phyloP scores from a whole-genome alignment of 2,888 invertebrate genomes.

The Sarcophaga carnaria region DNA sequence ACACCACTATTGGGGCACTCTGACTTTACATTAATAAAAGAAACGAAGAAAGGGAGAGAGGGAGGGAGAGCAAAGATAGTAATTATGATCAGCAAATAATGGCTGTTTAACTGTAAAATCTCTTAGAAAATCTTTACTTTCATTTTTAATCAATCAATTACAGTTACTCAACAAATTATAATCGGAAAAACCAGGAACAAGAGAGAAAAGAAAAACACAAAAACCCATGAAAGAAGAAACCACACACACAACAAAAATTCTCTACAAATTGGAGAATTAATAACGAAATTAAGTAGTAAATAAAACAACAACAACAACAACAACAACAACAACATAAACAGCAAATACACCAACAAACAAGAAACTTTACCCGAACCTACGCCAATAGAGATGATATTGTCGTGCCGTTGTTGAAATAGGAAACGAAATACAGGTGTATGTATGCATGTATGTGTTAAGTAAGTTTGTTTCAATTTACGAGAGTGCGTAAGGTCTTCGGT shows the following conservation, averaged over 20 bases:
- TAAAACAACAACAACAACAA: not conserved
- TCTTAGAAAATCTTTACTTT: too few relatives aligned
- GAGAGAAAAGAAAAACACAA: too few relatives aligned
- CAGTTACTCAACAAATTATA: not conserved
- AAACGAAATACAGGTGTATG: not conserved
- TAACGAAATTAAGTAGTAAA: not conserved
- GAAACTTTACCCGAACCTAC: conserved; percentile 60
- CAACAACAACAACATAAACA: conserved; percentile 14
- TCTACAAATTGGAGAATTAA: not conserved
- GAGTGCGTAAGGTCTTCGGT: not conserved
- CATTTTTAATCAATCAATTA: too few relatives aligned
- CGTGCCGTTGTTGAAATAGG: not conserved
- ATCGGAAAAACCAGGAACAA: not conserved
- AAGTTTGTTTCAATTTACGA: too few relatives aligned
- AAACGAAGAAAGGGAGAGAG: too few relatives aligned
- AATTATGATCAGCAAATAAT: too few relatives aligned
- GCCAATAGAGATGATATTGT: conserved; percentile 65
- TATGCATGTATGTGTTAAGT: conserved; percentile 6
- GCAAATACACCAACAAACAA: conserved; percentile 17
- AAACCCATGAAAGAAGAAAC: too few relatives aligned
- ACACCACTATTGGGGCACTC: too few relatives aligned
- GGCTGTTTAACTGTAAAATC: too few relatives aligned
- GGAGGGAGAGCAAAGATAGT: too few relatives aligned
- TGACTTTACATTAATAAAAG: too few relatives aligned
- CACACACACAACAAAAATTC: not conserved